A percentile compares a stretch with the other conserved stretches of the same genome.
Evolutionary conservation across 2,797 vertebrate genomes (phyloP).

Genomic region (Gephyroberyx darwinii): DNA sequence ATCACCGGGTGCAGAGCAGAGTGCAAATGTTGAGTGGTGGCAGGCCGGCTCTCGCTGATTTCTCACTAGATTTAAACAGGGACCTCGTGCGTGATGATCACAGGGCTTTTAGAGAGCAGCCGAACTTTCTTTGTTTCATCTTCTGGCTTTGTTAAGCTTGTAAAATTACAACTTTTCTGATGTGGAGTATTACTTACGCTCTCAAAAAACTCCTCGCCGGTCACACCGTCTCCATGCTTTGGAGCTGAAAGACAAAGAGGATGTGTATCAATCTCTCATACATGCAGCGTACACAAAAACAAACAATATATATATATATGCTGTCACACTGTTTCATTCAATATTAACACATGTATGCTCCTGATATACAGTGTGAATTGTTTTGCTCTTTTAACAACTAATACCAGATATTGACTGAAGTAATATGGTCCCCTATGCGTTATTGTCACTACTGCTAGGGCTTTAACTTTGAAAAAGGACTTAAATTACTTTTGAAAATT

Average conservation of each 20-base stretch:
- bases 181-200: conserved; percentile 72
- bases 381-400: too few species aligned
- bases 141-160: background rate
- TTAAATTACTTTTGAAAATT: too few species aligned
- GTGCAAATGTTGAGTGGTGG: conserved; percentile 37
- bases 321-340: too few species aligned
- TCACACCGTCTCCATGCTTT: conserved; percentile 62
- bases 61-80: conserved; percentile 29
- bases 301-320: background rate
- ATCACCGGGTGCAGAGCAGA: conserved; percentile 51
- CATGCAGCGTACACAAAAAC: conserved; percentile 11
- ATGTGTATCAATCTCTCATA: background rate
- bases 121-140: conserved; percentile 7
- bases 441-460: too few species aligned
- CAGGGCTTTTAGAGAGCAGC: conserved; percentile 24
- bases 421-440: too few species aligned
- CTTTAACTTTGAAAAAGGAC: too few species aligned
- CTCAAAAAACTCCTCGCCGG: conserved; percentile 83
- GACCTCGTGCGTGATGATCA: conserved; percentile 28
- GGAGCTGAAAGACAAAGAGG: conserved; percentile 72
- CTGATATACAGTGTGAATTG: too few species aligned
- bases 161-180: conserved; percentile 19
- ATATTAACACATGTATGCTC: too few species aligned
- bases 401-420: too few species aligned
- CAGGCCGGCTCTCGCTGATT: conserved; percentile 29